phyloP scores from a whole-genome alignment of 2,797 vertebrate genomes.

The Parauchenoglanis punctatus region DNA sequence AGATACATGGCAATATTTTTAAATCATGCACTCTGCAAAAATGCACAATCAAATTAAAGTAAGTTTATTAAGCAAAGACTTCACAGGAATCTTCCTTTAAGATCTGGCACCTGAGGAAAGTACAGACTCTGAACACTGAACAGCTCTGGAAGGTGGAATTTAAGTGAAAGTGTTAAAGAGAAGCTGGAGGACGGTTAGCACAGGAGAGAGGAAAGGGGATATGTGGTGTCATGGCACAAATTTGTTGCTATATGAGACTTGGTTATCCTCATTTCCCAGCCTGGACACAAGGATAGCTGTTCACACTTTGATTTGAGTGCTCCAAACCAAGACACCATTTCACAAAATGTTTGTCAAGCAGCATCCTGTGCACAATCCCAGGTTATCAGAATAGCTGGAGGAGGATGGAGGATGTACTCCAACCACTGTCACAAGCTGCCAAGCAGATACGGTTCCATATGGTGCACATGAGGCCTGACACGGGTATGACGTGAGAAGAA shows the following conservation, averaged over 20 bases:
- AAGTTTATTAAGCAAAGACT: neutral
- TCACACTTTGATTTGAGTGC: neutral
- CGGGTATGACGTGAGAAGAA: neutral
- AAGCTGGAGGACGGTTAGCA: neutral
- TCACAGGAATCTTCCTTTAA: neutral
- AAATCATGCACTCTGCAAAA: too few species aligned
- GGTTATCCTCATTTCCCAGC: neutral
- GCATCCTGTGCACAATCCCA: neutral
- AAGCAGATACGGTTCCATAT: neutral
- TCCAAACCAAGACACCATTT: neutral
- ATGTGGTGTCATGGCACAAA: too few species aligned
- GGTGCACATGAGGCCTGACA: neutral
- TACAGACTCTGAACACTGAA: neutral
- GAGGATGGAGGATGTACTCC: neutral
- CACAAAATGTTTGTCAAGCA: neutral
- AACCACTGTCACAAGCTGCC: neutral
- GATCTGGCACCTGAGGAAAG: neutral
- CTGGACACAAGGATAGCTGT: too few species aligned
- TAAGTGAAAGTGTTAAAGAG: neutral
- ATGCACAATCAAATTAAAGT: neutral
- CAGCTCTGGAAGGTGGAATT: neutral
- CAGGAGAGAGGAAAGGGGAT: neutral
- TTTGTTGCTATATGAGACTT: too few species aligned
- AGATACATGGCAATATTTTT: neutral
- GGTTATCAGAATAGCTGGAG: neutral